Evolutionary conservation across 2,797 vertebrate genomes (phyloP).

Genomic region (Thaleichthys pacificus): DNA sequence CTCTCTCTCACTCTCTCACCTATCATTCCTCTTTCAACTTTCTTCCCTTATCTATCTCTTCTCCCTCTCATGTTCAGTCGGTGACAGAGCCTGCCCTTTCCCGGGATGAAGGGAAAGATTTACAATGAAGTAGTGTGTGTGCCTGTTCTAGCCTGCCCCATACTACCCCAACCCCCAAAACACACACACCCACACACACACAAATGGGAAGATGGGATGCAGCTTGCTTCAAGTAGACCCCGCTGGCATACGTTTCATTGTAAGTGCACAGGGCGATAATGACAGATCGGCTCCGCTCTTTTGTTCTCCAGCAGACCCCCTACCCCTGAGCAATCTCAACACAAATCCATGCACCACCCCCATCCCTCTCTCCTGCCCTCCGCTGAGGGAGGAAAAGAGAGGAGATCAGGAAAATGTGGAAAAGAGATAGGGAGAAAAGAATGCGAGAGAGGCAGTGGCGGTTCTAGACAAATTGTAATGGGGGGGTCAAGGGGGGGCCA

Average conservation of each 20-base stretch:
- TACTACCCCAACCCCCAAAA: neutral
- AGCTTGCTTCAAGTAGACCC: slow-evolving; percentile 10
- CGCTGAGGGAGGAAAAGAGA: neutral
- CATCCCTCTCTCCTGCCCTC: neutral
- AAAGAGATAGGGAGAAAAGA: neutral
- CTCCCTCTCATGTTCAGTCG: slow-evolving; percentile 10
- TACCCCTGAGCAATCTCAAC: slow-evolving; percentile 12
- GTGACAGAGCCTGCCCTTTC: slow-evolving; percentile 32
- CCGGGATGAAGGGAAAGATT: slow-evolving; percentile 28
- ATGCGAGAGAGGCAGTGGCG: neutral
- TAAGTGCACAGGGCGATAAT: neutral
- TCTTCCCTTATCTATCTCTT: slow-evolving; percentile 1
- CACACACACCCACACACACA: neutral
- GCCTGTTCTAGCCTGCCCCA: slow-evolving; percentile 40
- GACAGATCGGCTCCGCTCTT: neutral
- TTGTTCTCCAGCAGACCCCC: neutral
- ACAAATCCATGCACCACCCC: slow-evolving; percentile 2
- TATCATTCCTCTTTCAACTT: neutral
- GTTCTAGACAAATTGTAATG: no score
- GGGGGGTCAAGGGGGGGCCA: no score
- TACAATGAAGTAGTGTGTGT: slow-evolving; percentile 13
- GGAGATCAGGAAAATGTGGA: slow-evolving; percentile 3
- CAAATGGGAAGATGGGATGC: neutral
- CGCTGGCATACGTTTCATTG: neutral
- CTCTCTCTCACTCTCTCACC: neutral